phyloP scores from a whole-genome alignment of 2,888 invertebrate genomes.

The Drosophila aldrichi region DNA sequence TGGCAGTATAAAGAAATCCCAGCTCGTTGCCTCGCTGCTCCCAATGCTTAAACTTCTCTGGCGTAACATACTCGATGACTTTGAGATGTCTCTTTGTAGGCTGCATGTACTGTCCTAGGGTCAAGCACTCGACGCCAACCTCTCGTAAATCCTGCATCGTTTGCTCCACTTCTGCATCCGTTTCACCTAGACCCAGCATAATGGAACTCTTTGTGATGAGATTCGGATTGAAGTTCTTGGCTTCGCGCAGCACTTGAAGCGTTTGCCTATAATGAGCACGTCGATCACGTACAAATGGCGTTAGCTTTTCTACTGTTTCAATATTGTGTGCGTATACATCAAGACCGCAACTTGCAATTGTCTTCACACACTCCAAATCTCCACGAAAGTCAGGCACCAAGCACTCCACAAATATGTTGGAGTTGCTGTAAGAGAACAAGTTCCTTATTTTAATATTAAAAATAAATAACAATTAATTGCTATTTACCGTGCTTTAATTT shows the following conservation, averaged over 20 bases:
- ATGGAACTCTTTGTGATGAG: conserved; percentile 98
- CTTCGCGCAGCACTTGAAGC: conserved; percentile 91
- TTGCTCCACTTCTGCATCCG: conserved; percentile 93
- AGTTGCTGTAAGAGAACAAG: conserved; percentile 87
- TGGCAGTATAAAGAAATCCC: conserved; percentile 98
- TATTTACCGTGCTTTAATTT: conserved; percentile 90
- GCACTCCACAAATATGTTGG: conserved; percentile 96
- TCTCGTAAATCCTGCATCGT: conserved; percentile 94
- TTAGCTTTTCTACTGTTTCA: conserved; percentile 96
- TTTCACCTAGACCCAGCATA: conserved; percentile 98
- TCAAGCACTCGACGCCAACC: conserved; percentile 96
- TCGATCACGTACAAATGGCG: conserved; percentile 96
- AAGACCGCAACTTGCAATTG: conserved; percentile 92
- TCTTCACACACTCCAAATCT: conserved; percentile 89
- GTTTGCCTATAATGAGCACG: conserved; percentile 97
- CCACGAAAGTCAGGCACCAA: conserved; percentile 98
- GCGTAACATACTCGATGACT: conserved; percentile 98
- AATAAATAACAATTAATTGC: background rate
- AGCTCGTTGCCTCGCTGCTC: conserved; percentile 91
- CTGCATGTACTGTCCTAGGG: conserved; percentile 99
- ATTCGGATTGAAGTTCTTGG: conserved; percentile 92
- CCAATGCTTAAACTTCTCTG: conserved; percentile 96
- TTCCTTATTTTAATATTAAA: background rate
- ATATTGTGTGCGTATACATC: conserved; percentile 99
- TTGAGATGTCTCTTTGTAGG: conserved; percentile 98